phyloP scores from a whole-genome alignment of 2,797 vertebrate species.

The Sebastes trivittatus region DNA sequence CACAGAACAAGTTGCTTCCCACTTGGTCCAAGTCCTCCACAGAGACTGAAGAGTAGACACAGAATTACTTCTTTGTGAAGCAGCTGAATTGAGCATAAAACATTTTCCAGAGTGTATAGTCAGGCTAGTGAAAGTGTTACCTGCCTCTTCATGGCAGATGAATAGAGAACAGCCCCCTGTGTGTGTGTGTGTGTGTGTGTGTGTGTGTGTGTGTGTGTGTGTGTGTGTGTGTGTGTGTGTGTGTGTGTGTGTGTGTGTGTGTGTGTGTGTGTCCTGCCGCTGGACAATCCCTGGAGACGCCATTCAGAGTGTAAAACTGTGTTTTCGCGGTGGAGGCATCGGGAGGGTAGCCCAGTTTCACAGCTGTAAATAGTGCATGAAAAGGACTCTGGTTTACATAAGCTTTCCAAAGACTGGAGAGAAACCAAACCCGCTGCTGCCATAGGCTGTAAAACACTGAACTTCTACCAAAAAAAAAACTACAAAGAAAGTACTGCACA shows the following conservation, averaged over 20 bases:
- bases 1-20: not conserved
- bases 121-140: conserved; percentile 25
- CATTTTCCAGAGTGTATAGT: conserved; percentile 16
- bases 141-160: conserved; percentile 7
- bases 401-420: conserved; percentile 35
- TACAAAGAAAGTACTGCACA: not conserved
- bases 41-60: conserved; percentile 13
- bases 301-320: conserved; percentile 56
- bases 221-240: not conserved
- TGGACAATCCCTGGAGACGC: conserved; percentile 56
- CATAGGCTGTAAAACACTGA: conserved; percentile 26
- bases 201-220: not conserved
- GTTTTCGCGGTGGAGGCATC: conserved; percentile 33
- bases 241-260: not conserved
- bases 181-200: conserved; percentile 8
- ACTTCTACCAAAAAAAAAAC: not conserved
- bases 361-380: conserved; percentile 76
- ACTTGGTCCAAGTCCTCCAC: not conserved
- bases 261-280: not conserved
- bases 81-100: conserved; percentile 9
- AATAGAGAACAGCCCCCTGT: conserved; percentile 15
- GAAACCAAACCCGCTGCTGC: conserved; percentile 35
- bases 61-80: conserved; percentile 18
- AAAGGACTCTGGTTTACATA: conserved; percentile 60
- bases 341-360: conserved; percentile 67